Conservation (phyloP, 2,888 invertebrate genomes). For the Teleiodes luculella region DNA sequence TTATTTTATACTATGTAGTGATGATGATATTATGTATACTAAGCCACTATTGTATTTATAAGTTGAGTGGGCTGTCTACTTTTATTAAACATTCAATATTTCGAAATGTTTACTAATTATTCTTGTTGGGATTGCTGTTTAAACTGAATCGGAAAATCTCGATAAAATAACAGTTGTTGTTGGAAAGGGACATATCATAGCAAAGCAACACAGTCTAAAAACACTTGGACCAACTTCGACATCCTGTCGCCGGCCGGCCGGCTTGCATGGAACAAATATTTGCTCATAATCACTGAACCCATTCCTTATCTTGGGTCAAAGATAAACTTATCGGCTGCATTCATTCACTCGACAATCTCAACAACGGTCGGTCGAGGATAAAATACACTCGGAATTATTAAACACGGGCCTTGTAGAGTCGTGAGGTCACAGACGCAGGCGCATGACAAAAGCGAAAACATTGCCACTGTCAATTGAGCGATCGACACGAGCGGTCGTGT, state of each 20-base stretch:
- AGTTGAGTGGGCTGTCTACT: too few species aligned
- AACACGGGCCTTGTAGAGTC: slow-evolving; percentile 41
- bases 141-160: too few species aligned
- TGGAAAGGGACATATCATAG: not conserved
- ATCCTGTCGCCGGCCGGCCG: not conserved
- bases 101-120: too few species aligned
- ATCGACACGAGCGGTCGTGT: slow-evolving; percentile 25
- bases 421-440: slow-evolving; percentile 44
- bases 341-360: slow-evolving; percentile 37
- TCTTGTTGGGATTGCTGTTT: too few species aligned
- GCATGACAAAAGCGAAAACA: slow-evolving; percentile 32
- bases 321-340: slow-evolving; percentile 45
- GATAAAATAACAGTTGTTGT: not conserved
- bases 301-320: slow-evolving; percentile 42
- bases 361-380: slow-evolving; percentile 32
- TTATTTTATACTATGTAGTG: too few species aligned
- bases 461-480: slow-evolving; percentile 30
- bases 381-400: slow-evolving; percentile 24
- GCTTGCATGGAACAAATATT: slow-evolving; percentile 1
- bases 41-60: too few species aligned
- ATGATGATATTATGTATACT: too few species aligned
- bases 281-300: slow-evolving; percentile 14
- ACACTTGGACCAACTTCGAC: too few species aligned
- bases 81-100: too few species aligned
- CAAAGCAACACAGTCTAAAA: not conserved